A percentile compares a stretch with the other conserved stretches of the same genome.
Evolutionary conservation across 1,140 invertebrate genomes (phyloP).

Genomic region (Drosophila subobscura): DNA sequence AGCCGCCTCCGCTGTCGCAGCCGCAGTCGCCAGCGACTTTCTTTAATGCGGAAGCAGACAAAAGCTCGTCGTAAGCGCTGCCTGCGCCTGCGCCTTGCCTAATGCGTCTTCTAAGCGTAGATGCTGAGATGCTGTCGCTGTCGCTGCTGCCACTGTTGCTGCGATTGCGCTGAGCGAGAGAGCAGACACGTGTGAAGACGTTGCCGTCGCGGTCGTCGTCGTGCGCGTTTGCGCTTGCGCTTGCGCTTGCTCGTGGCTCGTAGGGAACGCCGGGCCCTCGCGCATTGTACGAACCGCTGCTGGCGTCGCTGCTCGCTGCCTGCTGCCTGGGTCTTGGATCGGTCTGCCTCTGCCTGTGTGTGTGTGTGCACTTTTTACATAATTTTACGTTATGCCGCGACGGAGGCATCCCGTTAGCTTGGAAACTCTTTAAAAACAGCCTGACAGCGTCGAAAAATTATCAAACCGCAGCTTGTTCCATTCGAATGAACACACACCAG

Average conservation of each 20-base stretch:
- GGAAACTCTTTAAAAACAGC: conserved; percentile 84
- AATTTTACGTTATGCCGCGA: conserved; percentile 77
- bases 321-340: too few relatives aligned
- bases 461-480: conserved; percentile 84
- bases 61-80: conserved; percentile 61
- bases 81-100: conserved; percentile 40
- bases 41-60: conserved; percentile 77
- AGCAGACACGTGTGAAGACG: conserved; percentile 49
- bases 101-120: conserved; percentile 64
- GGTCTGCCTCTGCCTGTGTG: conserved; percentile 27
- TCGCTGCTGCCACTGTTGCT: not conserved
- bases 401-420: conserved; percentile 75
- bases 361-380: conserved; percentile 77
- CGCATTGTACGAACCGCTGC: conserved; percentile 28
- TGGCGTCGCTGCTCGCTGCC: conserved; percentile 33
- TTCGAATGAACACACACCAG: conserved; percentile 84
- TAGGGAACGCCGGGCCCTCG: conserved; percentile 50
- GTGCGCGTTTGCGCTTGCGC: not conserved
- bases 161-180: conserved; percentile 16
- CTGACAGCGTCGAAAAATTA: conserved; percentile 83
- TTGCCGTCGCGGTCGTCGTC: conserved; percentile 11
- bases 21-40: conserved; percentile 58
- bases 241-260: conserved; percentile 1
- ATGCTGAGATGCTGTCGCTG: conserved; percentile 29
- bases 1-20: conserved; percentile 35